Percentiles rank a stretch among this genome's conserved stretches.
Conservation (phyloP, 2,888 invertebrate species). For the Chloroclystis v-ata region DNA sequence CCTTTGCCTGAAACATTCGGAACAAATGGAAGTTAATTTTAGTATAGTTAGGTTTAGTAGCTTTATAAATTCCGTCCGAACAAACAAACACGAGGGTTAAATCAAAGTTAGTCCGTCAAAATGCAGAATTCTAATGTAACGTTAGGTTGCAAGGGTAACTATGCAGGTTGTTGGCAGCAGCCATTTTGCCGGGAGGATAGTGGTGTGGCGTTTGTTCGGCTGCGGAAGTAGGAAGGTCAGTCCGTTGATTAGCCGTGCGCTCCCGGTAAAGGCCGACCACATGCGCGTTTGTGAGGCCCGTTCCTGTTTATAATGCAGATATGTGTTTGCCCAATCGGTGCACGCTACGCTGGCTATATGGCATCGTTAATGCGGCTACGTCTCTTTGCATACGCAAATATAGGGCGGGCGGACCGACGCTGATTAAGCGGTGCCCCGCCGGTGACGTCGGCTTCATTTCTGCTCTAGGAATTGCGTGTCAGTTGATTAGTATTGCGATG, state of each 20-base stretch:
- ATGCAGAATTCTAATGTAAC: conserved; percentile 30
- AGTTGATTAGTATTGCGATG: conserved; percentile 59
- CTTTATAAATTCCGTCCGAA: not conserved
- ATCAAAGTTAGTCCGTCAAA: conserved; percentile 20
- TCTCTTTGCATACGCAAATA: conserved; percentile 80
- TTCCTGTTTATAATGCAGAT: conserved; percentile 79
- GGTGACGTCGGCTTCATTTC: conserved; percentile 63
- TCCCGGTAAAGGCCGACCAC: conserved; percentile 75
- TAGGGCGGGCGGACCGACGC: conserved; percentile 72
- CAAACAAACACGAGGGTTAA: conserved; percentile 7
- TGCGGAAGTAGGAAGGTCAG: conserved; percentile 61
- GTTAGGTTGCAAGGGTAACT: conserved; percentile 31
- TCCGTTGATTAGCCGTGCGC: conserved; percentile 71
- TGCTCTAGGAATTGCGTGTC: conserved; percentile 56
- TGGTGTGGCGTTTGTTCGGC: conserved; percentile 61
- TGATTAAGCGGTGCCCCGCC: conserved; percentile 74
- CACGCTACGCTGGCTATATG: conserved; percentile 77
- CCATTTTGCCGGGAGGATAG: conserved; percentile 46
- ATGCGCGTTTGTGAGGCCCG: conserved; percentile 74
- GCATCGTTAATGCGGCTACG: conserved; percentile 77
- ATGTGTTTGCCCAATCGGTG: conserved; percentile 78
- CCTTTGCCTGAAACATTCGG: too few relatives aligned
- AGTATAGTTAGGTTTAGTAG: too few relatives aligned
- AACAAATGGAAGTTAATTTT: too few relatives aligned
- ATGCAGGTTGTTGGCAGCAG: conserved; percentile 30